Conservation (phyloP, 1,140 invertebrate species). For the Drosophila pseudoananassae region DNA sequence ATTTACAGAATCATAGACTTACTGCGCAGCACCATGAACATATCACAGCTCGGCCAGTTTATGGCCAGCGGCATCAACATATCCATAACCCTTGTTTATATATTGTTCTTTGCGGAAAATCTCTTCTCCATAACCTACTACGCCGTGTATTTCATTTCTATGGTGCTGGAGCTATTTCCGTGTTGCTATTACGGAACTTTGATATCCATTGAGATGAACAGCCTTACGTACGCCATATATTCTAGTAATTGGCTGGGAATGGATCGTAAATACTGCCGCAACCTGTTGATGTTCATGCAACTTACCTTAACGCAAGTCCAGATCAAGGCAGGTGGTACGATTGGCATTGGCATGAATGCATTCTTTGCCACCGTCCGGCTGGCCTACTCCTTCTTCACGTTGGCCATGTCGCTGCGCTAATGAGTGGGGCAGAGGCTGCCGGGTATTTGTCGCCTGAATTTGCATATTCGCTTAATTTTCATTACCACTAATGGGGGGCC, state of each 20-base stretch:
- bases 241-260: constrained; percentile 40
- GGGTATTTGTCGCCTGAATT: constrained; percentile 14
- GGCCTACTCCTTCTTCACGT: constrained; percentile 32
- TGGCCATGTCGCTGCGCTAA: constrained; percentile 48
- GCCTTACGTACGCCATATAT: constrained; percentile 35
- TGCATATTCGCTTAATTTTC: constrained; percentile 42
- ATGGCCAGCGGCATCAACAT: constrained; percentile 41
- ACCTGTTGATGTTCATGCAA: constrained; percentile 29
- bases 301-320: constrained; percentile 26
- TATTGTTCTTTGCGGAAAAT: constrained; percentile 43
- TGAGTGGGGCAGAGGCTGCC: constrained; percentile 11
- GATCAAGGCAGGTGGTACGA: constrained; percentile 30
- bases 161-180: constrained; percentile 38
- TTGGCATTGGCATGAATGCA: constrained; percentile 44
- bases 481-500: constrained; percentile 52
- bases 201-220: constrained; percentile 26
- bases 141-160: constrained; percentile 30
- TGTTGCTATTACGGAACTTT: constrained; percentile 46
- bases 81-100: constrained; percentile 28
- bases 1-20: constrained; percentile 35
- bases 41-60: constrained; percentile 44
- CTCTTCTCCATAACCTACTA: constrained; percentile 18
- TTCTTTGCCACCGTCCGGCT: constrained; percentile 38
- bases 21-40: constrained; percentile 23
- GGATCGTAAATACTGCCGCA: constrained; percentile 18